Evolutionary conservation across 2,113 vertebrate species (phyloP), one percentile per base, ranked within the genome.

Genomic region (Procavia capensis): DNA sequence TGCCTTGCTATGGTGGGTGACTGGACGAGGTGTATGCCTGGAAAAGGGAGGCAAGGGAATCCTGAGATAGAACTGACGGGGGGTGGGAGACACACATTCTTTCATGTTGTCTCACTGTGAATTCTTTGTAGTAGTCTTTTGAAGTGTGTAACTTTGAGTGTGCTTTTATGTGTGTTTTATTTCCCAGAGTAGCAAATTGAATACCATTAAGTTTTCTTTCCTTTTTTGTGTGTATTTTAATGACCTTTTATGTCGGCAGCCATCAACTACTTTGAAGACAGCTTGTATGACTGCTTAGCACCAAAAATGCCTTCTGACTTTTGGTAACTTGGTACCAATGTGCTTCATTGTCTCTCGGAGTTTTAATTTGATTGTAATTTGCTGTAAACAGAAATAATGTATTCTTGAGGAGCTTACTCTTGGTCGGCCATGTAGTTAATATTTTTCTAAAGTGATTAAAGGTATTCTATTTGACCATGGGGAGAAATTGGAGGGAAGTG

Each of bases 401-500:
- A 27, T 95, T 31, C 50, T 83, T 95, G 50, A 24, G 2, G 92
- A 96, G 92, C 31, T 96, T 95, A 93, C 59, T 97, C 97, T 90
- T 1, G 75, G 98, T 93, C 90, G 84, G 79, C 43, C 92, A 76
- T 72, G 82, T 86, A 82, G 90, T 95, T 88, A 85, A 82, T 75
- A 86, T 96, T 91, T 82, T 94, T 93, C 54, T 70, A 76, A 61
- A 79, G 59, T 13, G 14, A n/a, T 95, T 89, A 34, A 94, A 94
- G 19, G 81, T 74, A 68, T 64, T 97, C 2, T 0, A 68, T 97
- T 88, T 80, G 41, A 95, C 34, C 41, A 80, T 39, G 34, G 36
- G 5, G 9, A 0, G 50, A 29, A 57, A 34, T 25, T n/a, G 45
- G 17, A 11, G 45, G 45, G 24, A 39, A 66, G 9, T 36, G 27